A percentile compares a stretch with the other conserved stretches of the same genome.
Conservation (phyloP, 2,797 vertebrate species). For the Valencia hispanica region DNA sequence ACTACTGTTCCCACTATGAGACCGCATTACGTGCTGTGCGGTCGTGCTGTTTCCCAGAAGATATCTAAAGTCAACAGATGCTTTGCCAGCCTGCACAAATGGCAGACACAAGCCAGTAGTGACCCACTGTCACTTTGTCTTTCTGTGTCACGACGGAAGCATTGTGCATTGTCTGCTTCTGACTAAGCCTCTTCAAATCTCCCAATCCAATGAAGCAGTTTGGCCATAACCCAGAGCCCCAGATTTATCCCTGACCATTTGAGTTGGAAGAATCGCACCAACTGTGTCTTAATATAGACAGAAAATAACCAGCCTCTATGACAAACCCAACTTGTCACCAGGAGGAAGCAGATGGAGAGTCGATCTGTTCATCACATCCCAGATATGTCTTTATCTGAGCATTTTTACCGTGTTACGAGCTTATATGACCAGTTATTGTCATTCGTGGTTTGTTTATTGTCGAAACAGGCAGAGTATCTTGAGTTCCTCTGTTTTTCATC, state of each 20-base stretch:
- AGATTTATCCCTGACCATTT: constrained; percentile 65
- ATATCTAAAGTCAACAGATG: constrained; percentile 38
- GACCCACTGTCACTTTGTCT: constrained; percentile 70
- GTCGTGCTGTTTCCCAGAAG: constrained; percentile 46
- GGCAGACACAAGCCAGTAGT: constrained; percentile 52
- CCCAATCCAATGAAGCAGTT: constrained; percentile 46
- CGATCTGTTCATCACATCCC: constrained; percentile 20
- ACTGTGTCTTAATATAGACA: constrained; percentile 42
- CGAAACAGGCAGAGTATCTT: constrained; percentile 28
- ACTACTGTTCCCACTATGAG: constrained; percentile 6
- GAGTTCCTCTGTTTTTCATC: constrained; percentile 25
- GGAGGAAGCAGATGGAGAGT: constrained; percentile 55
- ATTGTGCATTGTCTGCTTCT: constrained; percentile 69
- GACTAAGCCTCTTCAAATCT: constrained; percentile 71
- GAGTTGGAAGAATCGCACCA: constrained; percentile 44
- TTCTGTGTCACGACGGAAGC: constrained; percentile 67
- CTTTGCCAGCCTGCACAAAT: constrained; percentile 42
- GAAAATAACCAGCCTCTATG: constrained; percentile 50
- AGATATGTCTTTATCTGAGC: constrained; percentile 37
- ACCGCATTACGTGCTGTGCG: constrained; percentile 49
- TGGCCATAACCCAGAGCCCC: constrained; percentile 66
- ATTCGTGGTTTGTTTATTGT: constrained; percentile 49
- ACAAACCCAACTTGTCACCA: constrained; percentile 61
- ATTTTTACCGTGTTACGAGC: constrained; percentile 25
- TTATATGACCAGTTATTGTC: constrained; percentile 21